phyloP scores from a whole-genome alignment of 2,888 invertebrate species.

The Ornithoptera priamus region DNA sequence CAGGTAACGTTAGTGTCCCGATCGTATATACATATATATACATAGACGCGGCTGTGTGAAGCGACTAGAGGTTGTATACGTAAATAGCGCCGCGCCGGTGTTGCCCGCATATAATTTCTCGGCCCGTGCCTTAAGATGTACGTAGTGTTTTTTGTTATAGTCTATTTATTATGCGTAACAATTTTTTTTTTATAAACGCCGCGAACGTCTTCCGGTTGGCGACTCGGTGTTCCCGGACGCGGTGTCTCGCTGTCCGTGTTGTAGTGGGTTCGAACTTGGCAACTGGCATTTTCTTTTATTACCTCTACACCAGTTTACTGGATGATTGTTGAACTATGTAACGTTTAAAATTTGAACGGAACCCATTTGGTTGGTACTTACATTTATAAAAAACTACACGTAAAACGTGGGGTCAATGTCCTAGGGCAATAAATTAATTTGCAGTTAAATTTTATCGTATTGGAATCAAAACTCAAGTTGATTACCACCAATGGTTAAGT shows the following conservation, averaged over 20 bases:
- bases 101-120: constrained; percentile 19
- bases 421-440: too few species aligned
- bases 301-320: neutral
- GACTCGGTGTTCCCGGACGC: constrained; percentile 15
- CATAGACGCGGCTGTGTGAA: constrained; percentile 25
- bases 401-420: too few species aligned
- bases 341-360: too few species aligned
- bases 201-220: constrained; percentile 23
- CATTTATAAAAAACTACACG: too few species aligned
- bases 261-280: constrained; percentile 1
- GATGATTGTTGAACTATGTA: neutral
- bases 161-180: constrained; percentile 27
- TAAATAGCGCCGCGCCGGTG: constrained; percentile 4
- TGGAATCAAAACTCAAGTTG: too few species aligned
- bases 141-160: constrained; percentile 35
- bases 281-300: too few species aligned
- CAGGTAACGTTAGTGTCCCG: constrained; percentile 28
- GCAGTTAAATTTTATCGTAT: too few species aligned
- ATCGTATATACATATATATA: constrained; percentile 13
- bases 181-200: constrained; percentile 9
- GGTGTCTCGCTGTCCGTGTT: constrained; percentile 8
- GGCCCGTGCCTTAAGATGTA: constrained; percentile 48
- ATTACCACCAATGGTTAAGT: neutral
- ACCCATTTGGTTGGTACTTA: too few species aligned
- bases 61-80: constrained; percentile 27